A percentile compares a stretch with the other conserved stretches of the same genome.
phyloP scores from a whole-genome alignment of 1,140 invertebrate genomes.

The Theocolax elegans region DNA sequence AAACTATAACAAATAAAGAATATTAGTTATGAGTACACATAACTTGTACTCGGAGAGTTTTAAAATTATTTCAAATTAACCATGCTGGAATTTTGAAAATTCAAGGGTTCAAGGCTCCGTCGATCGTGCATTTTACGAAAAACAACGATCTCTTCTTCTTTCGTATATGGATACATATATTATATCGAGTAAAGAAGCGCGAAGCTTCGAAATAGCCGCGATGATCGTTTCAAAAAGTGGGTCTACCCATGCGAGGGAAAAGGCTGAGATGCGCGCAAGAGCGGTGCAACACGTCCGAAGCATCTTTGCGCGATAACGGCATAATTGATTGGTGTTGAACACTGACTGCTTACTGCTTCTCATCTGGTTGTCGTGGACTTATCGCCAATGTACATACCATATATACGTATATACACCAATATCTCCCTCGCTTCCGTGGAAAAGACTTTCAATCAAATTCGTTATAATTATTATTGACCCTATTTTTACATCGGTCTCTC shows the following conservation, averaged over 20 bases:
- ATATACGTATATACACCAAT: too few species aligned
- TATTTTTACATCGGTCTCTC: constrained; percentile 6
- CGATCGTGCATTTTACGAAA: constrained; percentile 3
- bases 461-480: constrained; percentile 32
- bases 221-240: constrained; percentile 10
- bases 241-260: background rate
- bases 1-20: too few species aligned
- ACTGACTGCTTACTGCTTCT: background rate
- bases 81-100: constrained; percentile 5
- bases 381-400: too few species aligned
- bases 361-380: constrained; percentile 3
- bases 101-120: constrained; percentile 5
- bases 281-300: background rate
- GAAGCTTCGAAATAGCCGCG: background rate
- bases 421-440: background rate
- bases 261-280: too few species aligned
- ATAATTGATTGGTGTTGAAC: constrained; percentile 26
- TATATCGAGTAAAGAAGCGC: constrained; percentile 16
- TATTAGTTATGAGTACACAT: too few species aligned
- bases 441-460: constrained; percentile 4
- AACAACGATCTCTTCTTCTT: background rate
- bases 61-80: too few species aligned
- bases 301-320: constrained; percentile 12
- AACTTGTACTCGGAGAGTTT: too few species aligned
- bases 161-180: background rate